A percentile compares a stretch with the other conserved stretches of the same genome.
Conservation (phyloP, 2,113 vertebrate species). For the Triplophysa siluroides region DNA sequence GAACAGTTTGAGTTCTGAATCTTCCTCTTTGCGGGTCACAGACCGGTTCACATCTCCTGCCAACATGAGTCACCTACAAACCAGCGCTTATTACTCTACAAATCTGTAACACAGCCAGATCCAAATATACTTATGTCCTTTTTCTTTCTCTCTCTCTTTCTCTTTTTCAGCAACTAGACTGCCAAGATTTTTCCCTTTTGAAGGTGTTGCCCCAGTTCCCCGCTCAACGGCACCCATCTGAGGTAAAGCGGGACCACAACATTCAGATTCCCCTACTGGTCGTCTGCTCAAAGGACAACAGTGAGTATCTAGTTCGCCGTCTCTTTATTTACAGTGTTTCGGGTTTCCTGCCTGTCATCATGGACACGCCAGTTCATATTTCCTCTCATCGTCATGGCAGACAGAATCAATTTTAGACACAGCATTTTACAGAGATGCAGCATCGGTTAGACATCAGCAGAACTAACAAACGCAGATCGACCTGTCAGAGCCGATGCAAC, state of each 20-base stretch:
- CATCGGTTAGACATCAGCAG: constrained; percentile 32
- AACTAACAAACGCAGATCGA: constrained; percentile 22
- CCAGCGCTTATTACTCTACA: constrained; percentile 43
- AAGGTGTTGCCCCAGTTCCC: neutral
- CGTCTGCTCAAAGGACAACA: constrained; percentile 30
- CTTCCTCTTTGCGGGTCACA: constrained; percentile 45
- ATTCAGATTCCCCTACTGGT: constrained; percentile 4
- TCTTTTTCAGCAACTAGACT: constrained; percentile 21
- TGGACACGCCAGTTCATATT: constrained; percentile 33
- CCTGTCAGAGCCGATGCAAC: neutral
- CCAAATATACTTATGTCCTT: constrained; percentile 37
- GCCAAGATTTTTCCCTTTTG: neutral
- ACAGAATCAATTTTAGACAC: constrained; percentile 49
- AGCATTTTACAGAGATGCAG: constrained; percentile 28
- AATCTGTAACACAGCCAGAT: constrained; percentile 28
- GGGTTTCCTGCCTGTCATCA: constrained; percentile 45
- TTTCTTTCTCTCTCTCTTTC: neutral
- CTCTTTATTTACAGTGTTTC: constrained; percentile 21
- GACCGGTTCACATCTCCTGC: constrained; percentile 46
- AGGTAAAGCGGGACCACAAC: neutral
- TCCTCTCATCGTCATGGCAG: constrained; percentile 31
- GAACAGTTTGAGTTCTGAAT: constrained; percentile 10
- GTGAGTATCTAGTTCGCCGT: constrained; percentile 37
- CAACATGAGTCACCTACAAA: constrained; percentile 37
- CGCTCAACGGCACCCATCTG: neutral